Conservation (phyloP, 2,113 vertebrate species). For the Neomonachus schauinslandi region DNA sequence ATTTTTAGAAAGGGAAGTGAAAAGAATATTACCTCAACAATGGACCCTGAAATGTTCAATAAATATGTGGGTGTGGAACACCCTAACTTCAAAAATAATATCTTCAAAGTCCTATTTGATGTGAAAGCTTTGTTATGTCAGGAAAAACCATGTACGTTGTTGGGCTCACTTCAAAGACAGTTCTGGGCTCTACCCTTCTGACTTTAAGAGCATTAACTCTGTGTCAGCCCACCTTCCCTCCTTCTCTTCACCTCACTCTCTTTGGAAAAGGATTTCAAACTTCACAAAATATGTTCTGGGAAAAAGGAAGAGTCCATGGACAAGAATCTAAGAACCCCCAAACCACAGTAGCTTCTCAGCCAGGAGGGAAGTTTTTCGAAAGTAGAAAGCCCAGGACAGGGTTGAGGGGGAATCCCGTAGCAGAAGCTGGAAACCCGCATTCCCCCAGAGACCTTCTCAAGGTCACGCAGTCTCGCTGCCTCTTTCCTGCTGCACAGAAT, state of each 20-base stretch:
- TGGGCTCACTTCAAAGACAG: constrained; percentile 54
- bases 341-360: not conserved
- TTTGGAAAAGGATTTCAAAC: not conserved
- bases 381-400: not conserved
- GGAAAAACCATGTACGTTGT: constrained; percentile 26
- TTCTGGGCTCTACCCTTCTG: not conserved
- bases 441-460: not conserved
- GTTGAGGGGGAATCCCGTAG: not conserved
- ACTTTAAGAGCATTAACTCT: not conserved
- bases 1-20: constrained; percentile 40
- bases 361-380: not conserved
- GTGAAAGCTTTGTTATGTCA: not conserved
- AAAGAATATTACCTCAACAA: constrained; percentile 55
- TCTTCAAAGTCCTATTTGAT: constrained; percentile 78
- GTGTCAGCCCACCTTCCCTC: too few relatives aligned
- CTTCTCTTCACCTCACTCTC: not conserved
- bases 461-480: not conserved
- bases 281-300: not conserved
- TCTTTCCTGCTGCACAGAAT: not conserved
- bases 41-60: constrained; percentile 33
- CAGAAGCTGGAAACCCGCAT: not conserved
- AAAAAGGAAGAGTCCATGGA: not conserved
- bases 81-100: constrained; percentile 39
- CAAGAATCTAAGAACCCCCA: not conserved
- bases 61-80: constrained; percentile 58